phyloP scores from a whole-genome alignment of 2,797 vertebrate species.

The Steatocranus sp. region DNA sequence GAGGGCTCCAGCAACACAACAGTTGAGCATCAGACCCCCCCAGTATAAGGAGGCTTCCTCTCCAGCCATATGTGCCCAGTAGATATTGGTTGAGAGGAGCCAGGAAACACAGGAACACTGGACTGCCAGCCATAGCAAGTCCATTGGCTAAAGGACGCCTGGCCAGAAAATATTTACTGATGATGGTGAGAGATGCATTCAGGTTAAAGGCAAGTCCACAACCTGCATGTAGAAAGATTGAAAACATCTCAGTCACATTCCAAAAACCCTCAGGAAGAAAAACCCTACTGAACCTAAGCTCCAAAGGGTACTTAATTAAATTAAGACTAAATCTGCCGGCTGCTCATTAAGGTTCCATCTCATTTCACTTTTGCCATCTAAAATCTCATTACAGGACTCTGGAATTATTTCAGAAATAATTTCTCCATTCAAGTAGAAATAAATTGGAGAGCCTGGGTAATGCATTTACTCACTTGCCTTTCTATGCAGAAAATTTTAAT shows the following conservation, averaged over 20 bases:
- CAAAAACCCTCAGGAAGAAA: conserved; percentile 7
- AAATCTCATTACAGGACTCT: conserved; percentile 71
- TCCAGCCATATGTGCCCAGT: conserved; percentile 80
- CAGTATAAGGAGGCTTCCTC: conserved; percentile 82
- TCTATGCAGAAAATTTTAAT: conserved; percentile 70
- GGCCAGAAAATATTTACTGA: conserved; percentile 82
- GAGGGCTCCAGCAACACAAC: conserved; percentile 82
- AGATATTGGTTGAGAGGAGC: conserved; percentile 81
- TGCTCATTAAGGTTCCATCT: conserved; percentile 70
- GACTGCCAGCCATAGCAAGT: conserved; percentile 82
- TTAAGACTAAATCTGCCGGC: conserved; percentile 50
- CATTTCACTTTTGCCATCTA: conserved; percentile 66
- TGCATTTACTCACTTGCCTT: conserved; percentile 66
- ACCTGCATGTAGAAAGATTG: conserved; percentile 66
- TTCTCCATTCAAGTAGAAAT: conserved; percentile 77
- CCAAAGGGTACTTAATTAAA: conserved; percentile 57
- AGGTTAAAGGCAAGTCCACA: conserved; percentile 84
- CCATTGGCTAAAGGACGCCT: conserved; percentile 81
- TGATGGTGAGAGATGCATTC: conserved; percentile 84
- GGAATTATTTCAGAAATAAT: conserved; percentile 77
- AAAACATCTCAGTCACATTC: conserved; percentile 2
- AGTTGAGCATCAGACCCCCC: conserved; percentile 79
- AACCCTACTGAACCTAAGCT: conserved; percentile 18
- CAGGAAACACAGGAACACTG: conserved; percentile 77
- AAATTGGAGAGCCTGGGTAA: conserved; percentile 69